Base-by-base conservation (phyloP, 2,797 vertebrate genomes). In the Fundulus diaphanus region DNA sequence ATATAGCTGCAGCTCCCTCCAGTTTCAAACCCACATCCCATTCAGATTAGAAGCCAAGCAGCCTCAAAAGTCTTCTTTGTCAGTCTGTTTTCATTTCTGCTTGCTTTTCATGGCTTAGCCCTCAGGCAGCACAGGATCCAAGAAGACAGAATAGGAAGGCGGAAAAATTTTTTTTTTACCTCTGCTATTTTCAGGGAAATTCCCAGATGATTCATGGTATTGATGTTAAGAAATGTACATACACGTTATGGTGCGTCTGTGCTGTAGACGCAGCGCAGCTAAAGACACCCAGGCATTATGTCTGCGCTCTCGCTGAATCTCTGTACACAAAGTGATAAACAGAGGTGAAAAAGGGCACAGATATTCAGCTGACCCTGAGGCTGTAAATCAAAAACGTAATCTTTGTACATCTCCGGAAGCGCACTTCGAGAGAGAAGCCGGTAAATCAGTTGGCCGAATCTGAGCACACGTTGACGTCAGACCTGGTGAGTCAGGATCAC, bases 11-110 rank as follows among this genome's bases (percentile, higher is more conserved):
- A 59, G 46, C 81, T 85, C 82, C 78, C 82, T 84, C 87, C 68
- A 57, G 68, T 82, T 89, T 87, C 81, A 81, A 91, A 89, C 83
- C 92, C 90, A 94, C 92, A 93, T 94, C 92, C 92, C 70, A 80
- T 82, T 84, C 81, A 68, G 74, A 89, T 81, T 77, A 73, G 16
- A 82, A 80, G 90, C 90, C 92, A 91, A 84, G 61, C 63, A 76
- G 79, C 68, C 82, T 92, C 81, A 93, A 93, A 92, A 89, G 84
- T 78, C 74, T 85, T 86, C 87, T 93, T 82, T 92, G 86, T 92
- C 79, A 76, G 82, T 83, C 82, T 78, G 76, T 88, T 89, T 88
- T 40, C 85, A 87, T 89, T 93, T 89, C 89, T 89, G 87, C 88
- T 93, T 83, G 81, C 80, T 81, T 92, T 93, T 90, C 87, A 90